Evolutionary conservation across 1,140 invertebrate genomes (phyloP).

Genomic region (Acromyrmex charruanus): DNA sequence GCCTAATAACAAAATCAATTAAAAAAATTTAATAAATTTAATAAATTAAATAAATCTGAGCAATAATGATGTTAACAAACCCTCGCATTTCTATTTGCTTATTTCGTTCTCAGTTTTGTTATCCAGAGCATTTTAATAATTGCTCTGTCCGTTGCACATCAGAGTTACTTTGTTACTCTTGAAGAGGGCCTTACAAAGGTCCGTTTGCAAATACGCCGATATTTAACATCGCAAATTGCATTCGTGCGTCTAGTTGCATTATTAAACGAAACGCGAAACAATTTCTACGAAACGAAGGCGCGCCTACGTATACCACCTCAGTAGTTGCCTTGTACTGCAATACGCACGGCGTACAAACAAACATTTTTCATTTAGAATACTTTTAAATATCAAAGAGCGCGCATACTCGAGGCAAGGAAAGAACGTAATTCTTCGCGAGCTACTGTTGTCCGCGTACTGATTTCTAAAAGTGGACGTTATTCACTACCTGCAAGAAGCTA

Average conservation of each 20-base stretch:
- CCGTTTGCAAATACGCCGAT: constrained; percentile 34
- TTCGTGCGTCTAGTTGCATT: constrained; percentile 35
- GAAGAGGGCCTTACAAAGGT: constrained; percentile 8
- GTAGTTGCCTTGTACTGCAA: constrained; percentile 11
- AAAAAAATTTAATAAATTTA: too few relatives aligned
- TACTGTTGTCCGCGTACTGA: neutral
- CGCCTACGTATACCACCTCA: neutral
- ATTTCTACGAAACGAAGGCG: constrained; percentile 33
- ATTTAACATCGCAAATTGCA: constrained; percentile 50
- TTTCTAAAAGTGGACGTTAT: constrained; percentile 2
- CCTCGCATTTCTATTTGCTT: neutral
- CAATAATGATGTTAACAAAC: neutral
- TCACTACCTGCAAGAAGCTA: constrained; percentile 1
- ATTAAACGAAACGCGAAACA: constrained; percentile 56
- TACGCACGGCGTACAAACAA: constrained; percentile 31
- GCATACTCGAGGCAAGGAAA: neutral
- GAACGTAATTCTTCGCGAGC: constrained; percentile 2
- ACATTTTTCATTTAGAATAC: constrained; percentile 59
- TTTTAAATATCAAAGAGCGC: constrained; percentile 54
- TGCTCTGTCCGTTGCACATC: neutral
- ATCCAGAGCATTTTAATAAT: constrained; percentile 37
- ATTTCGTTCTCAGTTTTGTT: constrained; percentile 11
- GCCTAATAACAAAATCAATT: neutral
- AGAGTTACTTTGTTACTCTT: neutral
- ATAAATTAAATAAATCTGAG: neutral